These are phyloP conservation scores for Eulithis prunata DNA, from an alignment of 2,888 invertebrate species.

Conservation along the genomic window DNA sequence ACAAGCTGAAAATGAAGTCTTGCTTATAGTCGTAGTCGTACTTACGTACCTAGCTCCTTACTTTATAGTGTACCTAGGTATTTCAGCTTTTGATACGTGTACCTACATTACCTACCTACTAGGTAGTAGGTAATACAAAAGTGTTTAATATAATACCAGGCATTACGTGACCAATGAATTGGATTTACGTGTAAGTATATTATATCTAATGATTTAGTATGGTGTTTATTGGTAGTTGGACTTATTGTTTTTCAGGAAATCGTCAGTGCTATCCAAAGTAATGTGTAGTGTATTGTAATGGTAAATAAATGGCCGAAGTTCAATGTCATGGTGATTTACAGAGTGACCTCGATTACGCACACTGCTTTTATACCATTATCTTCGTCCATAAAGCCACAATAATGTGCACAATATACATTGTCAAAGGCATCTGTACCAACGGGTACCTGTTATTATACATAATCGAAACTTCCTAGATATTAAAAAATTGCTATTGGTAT, in stretches of 20 bases:
- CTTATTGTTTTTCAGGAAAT: slow-evolving; percentile 25
- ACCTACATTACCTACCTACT: too few relatives aligned
- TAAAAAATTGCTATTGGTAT: too few relatives aligned
- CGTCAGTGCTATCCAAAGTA: slow-evolving; percentile 12
- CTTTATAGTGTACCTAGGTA: not conserved
- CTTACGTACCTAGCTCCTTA: too few relatives aligned
- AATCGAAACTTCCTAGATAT: not conserved
- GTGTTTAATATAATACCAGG: not conserved
- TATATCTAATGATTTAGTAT: not conserved
- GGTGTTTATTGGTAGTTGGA: not conserved
- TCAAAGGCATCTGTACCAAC: slow-evolving; percentile 5
- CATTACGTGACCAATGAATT: not conserved
- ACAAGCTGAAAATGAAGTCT: too few relatives aligned
- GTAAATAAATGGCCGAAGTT: slow-evolving; percentile 47
- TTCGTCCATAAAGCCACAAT: slow-evolving; percentile 25
- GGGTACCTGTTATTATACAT: not conserved
- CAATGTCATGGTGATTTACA: slow-evolving; percentile 68
- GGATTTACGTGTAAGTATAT: not conserved
- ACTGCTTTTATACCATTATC: slow-evolving; percentile 45
- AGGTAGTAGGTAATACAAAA: not conserved
- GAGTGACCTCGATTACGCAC: slow-evolving; percentile 58
- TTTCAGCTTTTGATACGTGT: not conserved
- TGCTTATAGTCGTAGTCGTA: too few relatives aligned
- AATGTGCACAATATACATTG: slow-evolving; percentile 9
- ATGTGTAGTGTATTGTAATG: not conserved